These are phyloP conservation scores for Lepeophtheirus salmonis DNA, from an alignment of 1,140 invertebrate genomes.

Conservation along the genomic window DNA sequence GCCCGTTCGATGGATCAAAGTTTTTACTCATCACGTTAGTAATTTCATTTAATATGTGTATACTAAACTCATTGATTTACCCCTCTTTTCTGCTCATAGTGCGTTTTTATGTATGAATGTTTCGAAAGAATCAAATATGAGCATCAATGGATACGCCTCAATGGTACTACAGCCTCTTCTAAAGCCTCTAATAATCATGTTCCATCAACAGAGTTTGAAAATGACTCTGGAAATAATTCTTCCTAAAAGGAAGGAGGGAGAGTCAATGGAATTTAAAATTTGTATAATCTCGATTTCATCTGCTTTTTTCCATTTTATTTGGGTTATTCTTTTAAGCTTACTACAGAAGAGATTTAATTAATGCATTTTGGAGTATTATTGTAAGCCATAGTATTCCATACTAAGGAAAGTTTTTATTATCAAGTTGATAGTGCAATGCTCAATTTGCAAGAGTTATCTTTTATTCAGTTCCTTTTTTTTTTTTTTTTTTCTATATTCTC, in stretches of 20 bases:
- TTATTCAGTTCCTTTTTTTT: too few relatives aligned
- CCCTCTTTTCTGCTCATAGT: constrained; percentile 41
- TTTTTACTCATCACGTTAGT: constrained; percentile 79
- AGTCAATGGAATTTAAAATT: too few relatives aligned
- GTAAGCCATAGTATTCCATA: too few relatives aligned
- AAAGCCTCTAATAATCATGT: not conserved
- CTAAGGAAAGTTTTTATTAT: too few relatives aligned
- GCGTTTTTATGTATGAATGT: constrained; percentile 76
- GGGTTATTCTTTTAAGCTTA: too few relatives aligned
- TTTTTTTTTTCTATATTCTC: too few relatives aligned
- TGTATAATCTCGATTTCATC: too few relatives aligned
- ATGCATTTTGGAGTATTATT: too few relatives aligned
- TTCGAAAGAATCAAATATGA: constrained; percentile 85
- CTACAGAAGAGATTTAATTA: too few relatives aligned
- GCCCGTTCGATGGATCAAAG: constrained; percentile 61
- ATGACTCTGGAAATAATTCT: not conserved
- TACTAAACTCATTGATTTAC: constrained; percentile 10
- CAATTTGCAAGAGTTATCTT: too few relatives aligned
- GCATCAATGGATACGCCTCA: constrained; percentile 25
- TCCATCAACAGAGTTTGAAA: not conserved
- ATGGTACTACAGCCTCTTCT: not conserved
- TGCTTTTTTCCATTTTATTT: too few relatives aligned
- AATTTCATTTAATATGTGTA: constrained; percentile 6
- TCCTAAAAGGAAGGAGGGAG: not conserved
- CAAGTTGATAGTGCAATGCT: too few relatives aligned